phyloP scores from a whole-genome alignment of 1,140 invertebrate species.

The Pogonomyrmex barbatus region DNA sequence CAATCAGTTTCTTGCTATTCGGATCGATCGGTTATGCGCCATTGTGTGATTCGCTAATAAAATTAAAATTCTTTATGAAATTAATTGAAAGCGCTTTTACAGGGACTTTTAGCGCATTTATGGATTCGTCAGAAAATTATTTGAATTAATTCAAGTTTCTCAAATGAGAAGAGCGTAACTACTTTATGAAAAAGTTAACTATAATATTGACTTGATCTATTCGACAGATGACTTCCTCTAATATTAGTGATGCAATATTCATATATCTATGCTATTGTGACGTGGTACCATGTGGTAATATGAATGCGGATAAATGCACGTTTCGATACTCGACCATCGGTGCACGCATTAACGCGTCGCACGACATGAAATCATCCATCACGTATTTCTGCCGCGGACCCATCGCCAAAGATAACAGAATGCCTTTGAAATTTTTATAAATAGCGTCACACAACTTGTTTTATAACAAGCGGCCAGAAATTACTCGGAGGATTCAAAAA shows the following conservation, averaged over 20 bases:
- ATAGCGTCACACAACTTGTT: conserved; percentile 16
- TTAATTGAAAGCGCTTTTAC: neutral
- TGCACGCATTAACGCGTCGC: conserved; percentile 45
- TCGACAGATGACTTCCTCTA: conserved; percentile 10
- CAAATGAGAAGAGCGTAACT: neutral
- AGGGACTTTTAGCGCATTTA: neutral
- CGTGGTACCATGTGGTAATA: conserved; percentile 35
- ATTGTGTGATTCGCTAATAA: neutral
- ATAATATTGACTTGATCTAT: conserved; percentile 9
- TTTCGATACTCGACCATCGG: conserved; percentile 4
- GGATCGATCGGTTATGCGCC: neutral
- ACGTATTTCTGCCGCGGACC: conserved; percentile 24
- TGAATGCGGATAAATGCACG: neutral
- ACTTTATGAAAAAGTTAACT: neutral
- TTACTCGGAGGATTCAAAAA: neutral
- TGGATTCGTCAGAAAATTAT: neutral
- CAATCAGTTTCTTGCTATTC: neutral
- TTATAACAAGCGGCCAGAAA: conserved; percentile 23
- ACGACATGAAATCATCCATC: conserved; percentile 37
- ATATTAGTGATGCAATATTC: neutral
- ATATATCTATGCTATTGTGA: conserved; percentile 48
- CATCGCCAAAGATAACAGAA: conserved; percentile 58
- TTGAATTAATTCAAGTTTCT: neutral
- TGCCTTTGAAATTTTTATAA: conserved; percentile 50
- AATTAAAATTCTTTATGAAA: neutral